phyloP scores from a whole-genome alignment of 1,140 invertebrate genomes.

The Diorhabda carinulata region DNA sequence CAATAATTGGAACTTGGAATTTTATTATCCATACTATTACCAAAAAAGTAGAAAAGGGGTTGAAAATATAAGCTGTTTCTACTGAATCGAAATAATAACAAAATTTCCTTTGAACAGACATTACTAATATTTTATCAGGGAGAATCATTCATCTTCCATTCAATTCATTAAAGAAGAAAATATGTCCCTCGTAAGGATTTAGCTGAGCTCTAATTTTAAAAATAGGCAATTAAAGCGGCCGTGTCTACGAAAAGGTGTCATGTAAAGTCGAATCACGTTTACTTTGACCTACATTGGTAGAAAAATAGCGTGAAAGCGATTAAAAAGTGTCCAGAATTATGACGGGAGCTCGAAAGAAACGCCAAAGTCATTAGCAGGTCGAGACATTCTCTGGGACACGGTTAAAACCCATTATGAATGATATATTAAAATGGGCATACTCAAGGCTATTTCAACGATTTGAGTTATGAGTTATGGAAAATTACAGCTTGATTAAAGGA shows the following conservation, averaged over 20 bases:
- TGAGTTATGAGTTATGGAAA: too few species aligned
- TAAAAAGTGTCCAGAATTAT: neutral
- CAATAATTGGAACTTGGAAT: too few species aligned
- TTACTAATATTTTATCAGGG: neutral
- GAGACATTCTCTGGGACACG: neutral
- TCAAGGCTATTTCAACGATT: too few species aligned
- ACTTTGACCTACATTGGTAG: slow-evolving; percentile 4
- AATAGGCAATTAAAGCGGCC: neutral
- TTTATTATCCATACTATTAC: too few species aligned
- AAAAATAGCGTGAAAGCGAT: slow-evolving; percentile 6
- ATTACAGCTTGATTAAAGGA: too few species aligned
- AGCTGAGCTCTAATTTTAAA: slow-evolving; percentile 10
- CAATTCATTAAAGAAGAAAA: neutral
- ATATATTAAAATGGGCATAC: too few species aligned
- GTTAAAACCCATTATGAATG: too few species aligned
- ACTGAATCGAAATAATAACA: too few species aligned
- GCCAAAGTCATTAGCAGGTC: neutral
- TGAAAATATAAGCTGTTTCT: too few species aligned
- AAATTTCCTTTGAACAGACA: neutral
- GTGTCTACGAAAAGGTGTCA: slow-evolving; percentile 7
- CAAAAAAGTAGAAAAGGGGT: too few species aligned
- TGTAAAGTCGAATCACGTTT: slow-evolving; percentile 7
- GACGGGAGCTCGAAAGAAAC: neutral
- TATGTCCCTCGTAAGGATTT: neutral
- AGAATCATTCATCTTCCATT: neutral